Percentiles rank a stretch among this genome's conserved stretches.
phyloP scores from a whole-genome alignment of 2,113 vertebrate genomes.

The Ptychochromis oligacanthus region DNA sequence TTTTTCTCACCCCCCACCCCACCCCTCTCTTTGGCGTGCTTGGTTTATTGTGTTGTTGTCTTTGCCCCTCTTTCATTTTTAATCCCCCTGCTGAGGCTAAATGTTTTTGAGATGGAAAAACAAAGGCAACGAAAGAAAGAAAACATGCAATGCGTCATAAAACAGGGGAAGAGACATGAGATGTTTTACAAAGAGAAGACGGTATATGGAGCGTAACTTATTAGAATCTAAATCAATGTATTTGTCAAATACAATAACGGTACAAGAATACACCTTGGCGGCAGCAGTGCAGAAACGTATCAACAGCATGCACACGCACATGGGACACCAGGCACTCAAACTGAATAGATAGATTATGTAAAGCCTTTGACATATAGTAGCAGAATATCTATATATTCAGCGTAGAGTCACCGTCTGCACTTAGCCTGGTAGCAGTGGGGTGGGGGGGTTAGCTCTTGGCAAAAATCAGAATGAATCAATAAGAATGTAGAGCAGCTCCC shows the following conservation, averaged over 20 bases:
- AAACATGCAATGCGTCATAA: constrained; percentile 48
- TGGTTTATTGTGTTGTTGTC: constrained; percentile 67
- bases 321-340: neutral
- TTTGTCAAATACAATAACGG: constrained; percentile 46
- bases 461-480: constrained; percentile 10
- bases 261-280: constrained; percentile 18
- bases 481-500: neutral
- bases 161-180: constrained; percentile 38
- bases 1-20: neutral
- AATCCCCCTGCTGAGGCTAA: constrained; percentile 65
- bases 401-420: constrained; percentile 7
- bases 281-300: neutral
- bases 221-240: constrained; percentile 35
- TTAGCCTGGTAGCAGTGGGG: neutral
- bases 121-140: constrained; percentile 55
- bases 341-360: constrained; percentile 42
- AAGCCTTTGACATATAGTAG: constrained; percentile 22
- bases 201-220: constrained; percentile 35
- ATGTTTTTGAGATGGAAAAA: constrained; percentile 62
- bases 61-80: constrained; percentile 73
- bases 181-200: constrained; percentile 28
- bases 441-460: constrained; percentile 8
- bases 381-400: neutral
- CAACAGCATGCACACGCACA: neutral
- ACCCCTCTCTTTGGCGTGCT: constrained; percentile 35